A percentile compares a stretch with the other conserved stretches of the same genome.
phyloP scores from a whole-genome alignment of 53 echinoderm and acorn worm species.

The Hippasteria phrygiana region DNA sequence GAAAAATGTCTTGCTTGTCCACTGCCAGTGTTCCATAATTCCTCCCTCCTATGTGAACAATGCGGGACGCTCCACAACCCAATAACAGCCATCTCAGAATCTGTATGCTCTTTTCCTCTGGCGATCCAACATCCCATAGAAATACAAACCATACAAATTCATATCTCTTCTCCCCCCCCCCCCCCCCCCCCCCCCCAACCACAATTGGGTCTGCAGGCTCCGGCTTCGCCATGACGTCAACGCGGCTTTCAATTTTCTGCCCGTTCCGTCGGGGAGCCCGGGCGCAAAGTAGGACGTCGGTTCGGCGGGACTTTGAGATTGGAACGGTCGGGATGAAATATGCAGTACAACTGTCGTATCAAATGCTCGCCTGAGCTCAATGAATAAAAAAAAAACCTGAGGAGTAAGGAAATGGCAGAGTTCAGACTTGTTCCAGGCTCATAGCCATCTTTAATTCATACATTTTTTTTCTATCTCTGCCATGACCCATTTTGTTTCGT shows the following conservation, averaged over 20 bases:
- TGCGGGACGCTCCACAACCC: conserved; percentile 24
- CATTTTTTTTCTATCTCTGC: too few species aligned
- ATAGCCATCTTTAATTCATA: neutral
- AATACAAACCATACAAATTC: conserved; percentile 58
- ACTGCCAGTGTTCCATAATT: conserved; percentile 29
- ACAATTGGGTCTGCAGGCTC: conserved; percentile 48
- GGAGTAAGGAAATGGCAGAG: neutral
- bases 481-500: too few species aligned
- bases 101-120: conserved; percentile 16
- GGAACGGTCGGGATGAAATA: conserved; percentile 18
- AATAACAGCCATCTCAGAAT: conserved; percentile 34
- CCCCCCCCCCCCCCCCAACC: neutral
- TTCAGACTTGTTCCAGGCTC: neutral
- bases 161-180: conserved; percentile 11
- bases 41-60: conserved; percentile 31
- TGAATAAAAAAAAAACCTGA: neutral
- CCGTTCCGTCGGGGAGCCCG: neutral
- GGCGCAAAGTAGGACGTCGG: neutral
- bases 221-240: conserved; percentile 42
- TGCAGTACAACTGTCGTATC: conserved; percentile 22
- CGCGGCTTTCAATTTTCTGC: conserved; percentile 15
- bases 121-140: conserved; percentile 55
- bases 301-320: conserved; percentile 15
- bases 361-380: neutral
- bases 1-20: conserved; percentile 52